phyloP scores from a whole-genome alignment of 2,888 invertebrate species.

The Lasius fuliginosus region DNA sequence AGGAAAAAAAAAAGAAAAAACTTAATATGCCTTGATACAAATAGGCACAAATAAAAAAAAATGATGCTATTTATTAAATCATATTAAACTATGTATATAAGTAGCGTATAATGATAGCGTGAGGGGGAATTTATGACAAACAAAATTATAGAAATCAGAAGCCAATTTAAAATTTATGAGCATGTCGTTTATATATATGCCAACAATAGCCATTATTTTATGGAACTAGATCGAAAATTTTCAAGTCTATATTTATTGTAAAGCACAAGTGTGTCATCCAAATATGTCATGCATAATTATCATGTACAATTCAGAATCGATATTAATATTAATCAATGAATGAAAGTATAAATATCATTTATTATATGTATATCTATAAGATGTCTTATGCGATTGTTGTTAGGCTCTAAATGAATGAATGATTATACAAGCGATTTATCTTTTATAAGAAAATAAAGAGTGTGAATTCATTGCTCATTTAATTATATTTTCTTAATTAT shows the following conservation, averaged over 20 bases:
- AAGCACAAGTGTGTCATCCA: background rate
- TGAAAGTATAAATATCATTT: background rate
- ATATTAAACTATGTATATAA: constrained; percentile 63
- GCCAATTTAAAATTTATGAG: constrained; percentile 13
- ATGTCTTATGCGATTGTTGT: constrained; percentile 54
- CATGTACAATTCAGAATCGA: background rate
- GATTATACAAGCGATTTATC: constrained; percentile 71
- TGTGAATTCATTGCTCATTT: constrained; percentile 17
- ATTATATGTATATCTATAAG: background rate
- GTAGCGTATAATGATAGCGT: background rate
- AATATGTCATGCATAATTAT: background rate
- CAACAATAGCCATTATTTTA: background rate
- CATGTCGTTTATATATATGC: background rate
- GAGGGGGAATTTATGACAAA: background rate
- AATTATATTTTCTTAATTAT: constrained; percentile 16
- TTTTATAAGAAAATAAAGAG: constrained; percentile 67
- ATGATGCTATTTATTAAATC: constrained; percentile 73
- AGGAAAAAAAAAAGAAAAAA: background rate
- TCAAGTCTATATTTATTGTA: constrained; percentile 15
- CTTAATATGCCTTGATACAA: constrained; percentile 44
- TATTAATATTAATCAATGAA: background rate
- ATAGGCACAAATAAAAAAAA: constrained; percentile 39
- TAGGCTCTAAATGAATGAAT: constrained; percentile 59
- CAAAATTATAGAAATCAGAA: background rate
- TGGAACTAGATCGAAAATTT: background rate